Percentiles rank a stretch among this genome's conserved stretches.
Evolutionary conservation across 2,113 vertebrate species (phyloP).

Genomic region (Myocastor coypus): DNA sequence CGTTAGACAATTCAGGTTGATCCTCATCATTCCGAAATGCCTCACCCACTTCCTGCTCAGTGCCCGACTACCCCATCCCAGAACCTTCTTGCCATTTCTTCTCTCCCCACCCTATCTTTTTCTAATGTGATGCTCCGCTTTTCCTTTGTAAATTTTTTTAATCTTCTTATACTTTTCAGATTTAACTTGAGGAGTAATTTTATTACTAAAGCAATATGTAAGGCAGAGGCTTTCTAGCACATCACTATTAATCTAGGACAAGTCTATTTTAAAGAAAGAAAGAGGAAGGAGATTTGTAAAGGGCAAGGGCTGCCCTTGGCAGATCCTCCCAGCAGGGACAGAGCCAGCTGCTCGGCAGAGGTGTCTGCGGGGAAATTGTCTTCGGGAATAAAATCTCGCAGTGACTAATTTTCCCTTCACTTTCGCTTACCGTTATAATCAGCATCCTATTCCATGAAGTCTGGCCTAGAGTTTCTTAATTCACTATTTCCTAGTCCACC

Average conservation of each 20-base stretch:
- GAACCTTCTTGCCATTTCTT: constrained; percentile 30
- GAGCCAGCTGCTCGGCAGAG: constrained; percentile 56
- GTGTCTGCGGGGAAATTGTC: constrained; percentile 35
- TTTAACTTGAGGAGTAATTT: constrained; percentile 53
- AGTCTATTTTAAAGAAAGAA: constrained; percentile 83
- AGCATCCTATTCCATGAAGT: not conserved
- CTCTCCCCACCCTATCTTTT: constrained; percentile 4
- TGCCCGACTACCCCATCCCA: not conserved
- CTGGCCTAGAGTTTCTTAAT: not conserved
- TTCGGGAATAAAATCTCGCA: not conserved
- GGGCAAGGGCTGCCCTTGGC: constrained; percentile 75
- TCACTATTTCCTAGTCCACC: not conserved
- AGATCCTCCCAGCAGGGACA: constrained; percentile 76
- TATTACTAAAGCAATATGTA: constrained; percentile 76
- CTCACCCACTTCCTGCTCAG: constrained; percentile 32
- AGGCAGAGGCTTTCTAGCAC: constrained; percentile 73
- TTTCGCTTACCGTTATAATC: not conserved
- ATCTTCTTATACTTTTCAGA: constrained; percentile 1
- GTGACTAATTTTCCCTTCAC: not conserved
- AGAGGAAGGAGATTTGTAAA: constrained; percentile 81
- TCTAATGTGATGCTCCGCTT: constrained; percentile 22
- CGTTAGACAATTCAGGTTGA: not conserved
- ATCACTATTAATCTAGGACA: constrained; percentile 82
- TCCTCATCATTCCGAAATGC: constrained; percentile 38
- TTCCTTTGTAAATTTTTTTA: constrained; percentile 37